A percentile compares a stretch with the other conserved stretches of the same genome.
These are phyloP conservation scores for Avahi laniger DNA, from an alignment of 2,797 vertebrate species.

Conservation along the genomic window DNA sequence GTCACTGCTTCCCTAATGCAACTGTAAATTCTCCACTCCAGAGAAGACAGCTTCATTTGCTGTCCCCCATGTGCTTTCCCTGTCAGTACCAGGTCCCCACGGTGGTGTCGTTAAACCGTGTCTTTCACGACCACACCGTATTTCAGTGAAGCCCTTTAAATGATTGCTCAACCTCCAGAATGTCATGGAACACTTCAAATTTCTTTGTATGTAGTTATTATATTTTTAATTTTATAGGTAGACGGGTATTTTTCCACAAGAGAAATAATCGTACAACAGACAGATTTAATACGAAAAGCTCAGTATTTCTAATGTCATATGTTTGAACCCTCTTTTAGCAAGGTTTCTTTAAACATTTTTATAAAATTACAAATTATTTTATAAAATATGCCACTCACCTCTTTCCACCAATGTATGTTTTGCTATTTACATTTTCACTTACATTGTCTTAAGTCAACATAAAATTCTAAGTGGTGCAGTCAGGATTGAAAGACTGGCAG, in stretches of 20 bases:
- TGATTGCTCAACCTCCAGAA: not conserved
- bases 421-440: not conserved
- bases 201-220: not conserved
- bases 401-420: not conserved
- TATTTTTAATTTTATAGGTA: not conserved
- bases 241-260: not conserved
- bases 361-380: not conserved
- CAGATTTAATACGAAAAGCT: not conserved
- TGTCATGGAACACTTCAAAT: not conserved
- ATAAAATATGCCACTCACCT: not conserved
- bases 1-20: slow-evolving; percentile 33
- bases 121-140: not conserved
- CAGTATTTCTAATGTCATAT: not conserved
- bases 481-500: not conserved
- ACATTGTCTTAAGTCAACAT: not conserved
- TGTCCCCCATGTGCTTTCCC: not conserved
- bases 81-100: not conserved
- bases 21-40: not conserved
- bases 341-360: not conserved
- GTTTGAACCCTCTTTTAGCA: not conserved
- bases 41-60: slow-evolving; percentile 49
- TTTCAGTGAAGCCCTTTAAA: not conserved
- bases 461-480: not conserved
- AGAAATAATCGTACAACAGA: not conserved
- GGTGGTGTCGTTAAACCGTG: not conserved